Evolutionary conservation across 2,113 vertebrate genomes (phyloP), one percentile per base, ranked within the genome.

Genomic region (Prunella fulvescens): DNA sequence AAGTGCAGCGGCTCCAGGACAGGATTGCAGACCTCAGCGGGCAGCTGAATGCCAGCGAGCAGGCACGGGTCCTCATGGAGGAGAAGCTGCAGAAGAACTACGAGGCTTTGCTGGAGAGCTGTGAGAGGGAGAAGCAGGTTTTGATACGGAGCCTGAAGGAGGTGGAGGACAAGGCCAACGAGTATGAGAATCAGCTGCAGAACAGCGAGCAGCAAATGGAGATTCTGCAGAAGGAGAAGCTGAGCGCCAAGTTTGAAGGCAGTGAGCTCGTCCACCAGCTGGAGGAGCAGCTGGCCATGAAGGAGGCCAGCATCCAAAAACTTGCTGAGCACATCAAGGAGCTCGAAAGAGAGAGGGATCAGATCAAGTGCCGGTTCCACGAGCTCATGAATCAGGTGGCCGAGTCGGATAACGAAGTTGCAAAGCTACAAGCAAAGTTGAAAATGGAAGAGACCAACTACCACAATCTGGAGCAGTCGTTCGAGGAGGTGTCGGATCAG

Each of bases 361-460:
- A 98, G 73, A 98, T 99, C 28, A 98, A 98, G 6, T 99, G 98
- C 69, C 98, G 98, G 7, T 99, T 99, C 95, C 99, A 99, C 12
- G 99, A 99, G 96, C 98, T 99, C 86, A 97, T 98, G 73, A 98
- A 99, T 92, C 99, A 98, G 62, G 98, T 99, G 7, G 92, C 98
- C 0, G 97, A 98, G 93, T 99, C 99, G 0, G 98, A 99, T 80
- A 97, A 98, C 0, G 98, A 99, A 78, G 97, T 99, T 22, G 98
- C 98, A 48, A 98, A 98, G 93, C 98, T 99, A 15, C 98, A 97
- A 62, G 97, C 96, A 26, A 98, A 98, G 80, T 96, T 99, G 71
- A 97, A 98, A 40, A 98, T 97, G 2, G 98, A 98, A 86, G 99
- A 99, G 93, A 97, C 97, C 2, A 99, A 99, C 93, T 99, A 98